These are phyloP conservation scores for Hydractinia symbiolongicarpus DNA, from an alignment of 30 jellyfish, hydroid and myxozoan genomes.

Conservation along the genomic window DNA sequence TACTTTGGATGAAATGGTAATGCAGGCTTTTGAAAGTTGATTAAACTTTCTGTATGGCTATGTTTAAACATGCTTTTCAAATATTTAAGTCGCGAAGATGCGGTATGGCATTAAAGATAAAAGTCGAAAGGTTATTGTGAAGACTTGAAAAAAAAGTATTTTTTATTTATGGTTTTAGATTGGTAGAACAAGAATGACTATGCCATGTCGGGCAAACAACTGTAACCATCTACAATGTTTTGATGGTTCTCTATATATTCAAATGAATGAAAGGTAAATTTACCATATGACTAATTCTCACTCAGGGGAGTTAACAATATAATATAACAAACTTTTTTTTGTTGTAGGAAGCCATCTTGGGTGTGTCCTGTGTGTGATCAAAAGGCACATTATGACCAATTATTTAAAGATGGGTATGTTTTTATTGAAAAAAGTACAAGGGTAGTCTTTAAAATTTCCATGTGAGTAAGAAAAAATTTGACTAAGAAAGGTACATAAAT, in stretches of 20 bases:
- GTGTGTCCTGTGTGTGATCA: slow-evolving; percentile 96
- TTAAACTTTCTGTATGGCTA: neutral
- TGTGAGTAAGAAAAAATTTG: too few species aligned
- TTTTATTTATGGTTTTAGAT: slow-evolving; percentile 39
- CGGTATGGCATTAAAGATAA: neutral
- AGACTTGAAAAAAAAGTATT: neutral
- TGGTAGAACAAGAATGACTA: slow-evolving; percentile 74
- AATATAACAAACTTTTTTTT: neutral
- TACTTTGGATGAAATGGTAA: neutral
- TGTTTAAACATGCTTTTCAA: neutral
- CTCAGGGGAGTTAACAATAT: neutral
- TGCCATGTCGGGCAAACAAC: slow-evolving; percentile 87
- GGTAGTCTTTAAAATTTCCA: too few species aligned
- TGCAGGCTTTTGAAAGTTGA: neutral
- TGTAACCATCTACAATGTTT: slow-evolving; percentile 89
- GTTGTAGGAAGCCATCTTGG: slow-evolving; percentile 88
- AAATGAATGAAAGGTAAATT: slow-evolving; percentile 82
- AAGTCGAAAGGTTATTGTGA: too few species aligned
- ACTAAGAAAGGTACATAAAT: too few species aligned
- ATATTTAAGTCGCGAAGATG: neutral
- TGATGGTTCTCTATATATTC: slow-evolving; percentile 76
- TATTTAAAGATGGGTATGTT: slow-evolving; percentile 88
- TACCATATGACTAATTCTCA: neutral
- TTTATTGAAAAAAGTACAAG: neutral
- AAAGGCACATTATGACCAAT: slow-evolving; percentile 70